Conservation (phyloP, 2,888 invertebrate species). For the Hydriomena furcata region DNA sequence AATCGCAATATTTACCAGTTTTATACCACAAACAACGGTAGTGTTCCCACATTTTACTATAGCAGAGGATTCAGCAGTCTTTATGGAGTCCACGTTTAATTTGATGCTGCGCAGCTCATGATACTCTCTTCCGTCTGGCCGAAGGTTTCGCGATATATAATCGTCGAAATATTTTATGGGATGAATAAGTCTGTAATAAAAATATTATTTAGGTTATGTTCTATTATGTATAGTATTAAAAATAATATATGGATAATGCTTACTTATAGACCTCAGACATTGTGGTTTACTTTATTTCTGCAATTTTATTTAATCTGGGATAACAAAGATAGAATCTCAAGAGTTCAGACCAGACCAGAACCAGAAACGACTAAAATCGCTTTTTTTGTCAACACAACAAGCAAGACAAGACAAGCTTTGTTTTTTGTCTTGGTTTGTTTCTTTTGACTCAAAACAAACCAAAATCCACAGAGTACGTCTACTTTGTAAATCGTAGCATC, state of each 20-base stretch:
- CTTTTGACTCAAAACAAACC: too few relatives aligned
- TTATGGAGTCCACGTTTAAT: constrained; percentile 66
- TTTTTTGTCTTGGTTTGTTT: too few relatives aligned
- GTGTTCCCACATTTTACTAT: constrained; percentile 92
- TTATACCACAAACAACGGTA: constrained; percentile 92
- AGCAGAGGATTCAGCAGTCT: constrained; percentile 88
- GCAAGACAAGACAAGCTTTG: too few relatives aligned
- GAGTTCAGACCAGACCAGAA: too few relatives aligned
- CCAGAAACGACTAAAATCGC: too few relatives aligned
- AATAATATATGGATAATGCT: too few relatives aligned
- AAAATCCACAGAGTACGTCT: too few relatives aligned
- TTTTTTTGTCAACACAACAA: too few relatives aligned
- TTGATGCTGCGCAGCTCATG: constrained; percentile 86
- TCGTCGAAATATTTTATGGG: constrained; percentile 90
- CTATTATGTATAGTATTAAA: too few relatives aligned
- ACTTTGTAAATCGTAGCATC: too few relatives aligned
- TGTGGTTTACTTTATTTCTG: not conserved
- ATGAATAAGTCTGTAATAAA: constrained; percentile 85
- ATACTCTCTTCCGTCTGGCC: constrained; percentile 91
- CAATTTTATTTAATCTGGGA: too few relatives aligned
- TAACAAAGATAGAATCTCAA: too few relatives aligned
- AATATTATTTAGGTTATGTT: constrained; percentile 29
- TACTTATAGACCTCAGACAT: constrained; percentile 73
- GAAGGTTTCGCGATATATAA: constrained; percentile 86
- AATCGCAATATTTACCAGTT: constrained; percentile 89